Evolutionary conservation across 2,888 invertebrate genomes (phyloP).

Genomic region (Asteroscopus sphinx): DNA sequence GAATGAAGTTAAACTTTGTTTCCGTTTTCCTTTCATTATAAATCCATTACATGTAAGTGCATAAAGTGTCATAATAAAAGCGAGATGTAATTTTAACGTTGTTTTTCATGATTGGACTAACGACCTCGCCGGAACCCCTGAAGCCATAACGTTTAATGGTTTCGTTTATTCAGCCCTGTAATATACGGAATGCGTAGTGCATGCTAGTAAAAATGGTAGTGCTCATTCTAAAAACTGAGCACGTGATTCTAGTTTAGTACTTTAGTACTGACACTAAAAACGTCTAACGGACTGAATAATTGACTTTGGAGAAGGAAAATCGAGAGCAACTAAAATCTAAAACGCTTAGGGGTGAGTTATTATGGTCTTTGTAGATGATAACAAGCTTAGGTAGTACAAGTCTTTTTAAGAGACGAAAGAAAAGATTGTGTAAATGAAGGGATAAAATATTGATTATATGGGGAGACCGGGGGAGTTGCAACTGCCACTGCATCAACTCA

Average conservation of each 20-base stretch:
- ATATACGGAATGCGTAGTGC: conserved; percentile 27
- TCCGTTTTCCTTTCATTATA: neutral
- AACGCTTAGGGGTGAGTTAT: neutral
- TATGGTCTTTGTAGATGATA: neutral
- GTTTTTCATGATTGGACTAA: conserved; percentile 31
- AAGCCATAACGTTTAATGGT: conserved; percentile 34
- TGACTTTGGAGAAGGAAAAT: conserved; percentile 5
- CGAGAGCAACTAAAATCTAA: neutral
- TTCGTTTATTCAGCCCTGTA: conserved; percentile 24
- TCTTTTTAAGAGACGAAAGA: neutral
- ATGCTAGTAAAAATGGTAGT: conserved; percentile 29
- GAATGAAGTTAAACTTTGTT: neutral
- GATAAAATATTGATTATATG: neutral
- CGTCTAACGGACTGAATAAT: conserved; percentile 7
- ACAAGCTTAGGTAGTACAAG: neutral
- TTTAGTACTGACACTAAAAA: conserved; percentile 29
- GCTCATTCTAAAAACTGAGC: conserved; percentile 37
- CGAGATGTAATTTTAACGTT: conserved; percentile 20
- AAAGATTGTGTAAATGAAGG: too few relatives aligned
- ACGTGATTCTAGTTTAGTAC: conserved; percentile 37
- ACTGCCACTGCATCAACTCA: neutral
- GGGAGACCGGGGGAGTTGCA: neutral
- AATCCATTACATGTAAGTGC: conserved; percentile 1
- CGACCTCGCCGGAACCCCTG: conserved; percentile 25
- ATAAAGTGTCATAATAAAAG: conserved; percentile 33